phyloP scores from a whole-genome alignment of 2,113 vertebrate species.

The Canis aureus region DNA sequence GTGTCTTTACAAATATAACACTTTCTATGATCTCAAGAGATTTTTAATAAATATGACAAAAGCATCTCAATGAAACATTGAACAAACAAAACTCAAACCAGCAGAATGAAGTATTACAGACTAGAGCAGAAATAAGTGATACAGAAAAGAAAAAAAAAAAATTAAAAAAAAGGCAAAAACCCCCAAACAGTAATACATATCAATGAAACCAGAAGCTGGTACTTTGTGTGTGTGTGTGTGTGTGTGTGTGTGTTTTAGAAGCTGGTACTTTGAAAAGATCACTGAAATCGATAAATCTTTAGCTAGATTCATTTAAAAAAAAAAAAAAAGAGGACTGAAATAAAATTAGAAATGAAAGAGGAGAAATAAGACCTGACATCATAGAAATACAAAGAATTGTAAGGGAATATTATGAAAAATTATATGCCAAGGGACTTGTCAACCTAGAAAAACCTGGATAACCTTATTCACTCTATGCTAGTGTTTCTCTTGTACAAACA shows the following conservation, averaged over 20 bases:
- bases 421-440: not conserved
- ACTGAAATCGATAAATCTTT: not conserved
- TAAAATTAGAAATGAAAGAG: not conserved
- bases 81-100: not conserved
- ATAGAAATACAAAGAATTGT: not conserved
- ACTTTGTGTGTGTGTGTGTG: not conserved
- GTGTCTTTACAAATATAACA: not conserved
- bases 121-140: not conserved
- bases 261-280: not conserved
- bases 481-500: conserved; percentile 36
- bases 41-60: not conserved
- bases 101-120: not conserved
- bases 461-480: conserved; percentile 16
- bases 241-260: not conserved
- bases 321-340: not conserved
- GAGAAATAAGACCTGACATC: not conserved
- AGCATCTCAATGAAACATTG: not conserved
- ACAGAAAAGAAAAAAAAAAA: not conserved
- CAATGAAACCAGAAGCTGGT: not conserved
- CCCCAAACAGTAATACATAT: not conserved
- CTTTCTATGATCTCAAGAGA: conserved; percentile 5
- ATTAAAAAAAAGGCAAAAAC: no score
- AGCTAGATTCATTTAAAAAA: not conserved
- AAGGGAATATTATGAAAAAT: not conserved
- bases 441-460: not conserved